A percentile compares a stretch with the other conserved stretches of the same genome.
Evolutionary conservation across 2,113 vertebrate species (phyloP).

Genomic region (Desmodus rotundus): DNA sequence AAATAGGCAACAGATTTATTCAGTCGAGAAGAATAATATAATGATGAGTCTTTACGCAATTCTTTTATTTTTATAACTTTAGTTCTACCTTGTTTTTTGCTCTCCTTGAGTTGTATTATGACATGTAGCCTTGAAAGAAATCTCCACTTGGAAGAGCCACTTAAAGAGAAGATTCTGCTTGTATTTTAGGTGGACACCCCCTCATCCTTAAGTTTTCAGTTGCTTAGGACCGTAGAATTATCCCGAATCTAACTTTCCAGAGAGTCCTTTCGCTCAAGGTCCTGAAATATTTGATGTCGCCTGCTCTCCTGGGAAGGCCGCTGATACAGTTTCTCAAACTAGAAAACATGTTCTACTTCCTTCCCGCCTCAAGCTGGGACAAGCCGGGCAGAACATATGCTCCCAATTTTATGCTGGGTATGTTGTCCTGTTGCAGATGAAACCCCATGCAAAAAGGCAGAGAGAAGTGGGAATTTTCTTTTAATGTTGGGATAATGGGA

Average conservation of each 20-base stretch:
- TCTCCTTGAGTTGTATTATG: neutral
- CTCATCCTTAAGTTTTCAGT: neutral
- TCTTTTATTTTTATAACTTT: neutral
- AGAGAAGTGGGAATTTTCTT: neutral
- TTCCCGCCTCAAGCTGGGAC: neutral
- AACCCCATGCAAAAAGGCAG: neutral
- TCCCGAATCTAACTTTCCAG: neutral
- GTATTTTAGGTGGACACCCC: neutral
- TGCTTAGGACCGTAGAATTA: neutral
- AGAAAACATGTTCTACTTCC: neutral
- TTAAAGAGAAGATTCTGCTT: neutral
- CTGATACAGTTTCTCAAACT: neutral
- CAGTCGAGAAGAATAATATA: neutral
- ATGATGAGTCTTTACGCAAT: neutral
- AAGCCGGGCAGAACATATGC: accelerated
- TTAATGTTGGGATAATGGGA: slow-evolving; percentile 23
- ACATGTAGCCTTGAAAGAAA: neutral
- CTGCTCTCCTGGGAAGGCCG: neutral
- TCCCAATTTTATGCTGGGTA: neutral
- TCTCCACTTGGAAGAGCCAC: neutral
- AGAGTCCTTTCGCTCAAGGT: neutral
- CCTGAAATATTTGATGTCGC: neutral
- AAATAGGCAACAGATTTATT: neutral
- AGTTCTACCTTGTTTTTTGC: neutral
- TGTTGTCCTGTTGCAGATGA: neutral